These are phyloP conservation scores for Tetragnatha versicolor DNA, from an alignment of 1,140 invertebrate species.

Conservation along the genomic window DNA sequence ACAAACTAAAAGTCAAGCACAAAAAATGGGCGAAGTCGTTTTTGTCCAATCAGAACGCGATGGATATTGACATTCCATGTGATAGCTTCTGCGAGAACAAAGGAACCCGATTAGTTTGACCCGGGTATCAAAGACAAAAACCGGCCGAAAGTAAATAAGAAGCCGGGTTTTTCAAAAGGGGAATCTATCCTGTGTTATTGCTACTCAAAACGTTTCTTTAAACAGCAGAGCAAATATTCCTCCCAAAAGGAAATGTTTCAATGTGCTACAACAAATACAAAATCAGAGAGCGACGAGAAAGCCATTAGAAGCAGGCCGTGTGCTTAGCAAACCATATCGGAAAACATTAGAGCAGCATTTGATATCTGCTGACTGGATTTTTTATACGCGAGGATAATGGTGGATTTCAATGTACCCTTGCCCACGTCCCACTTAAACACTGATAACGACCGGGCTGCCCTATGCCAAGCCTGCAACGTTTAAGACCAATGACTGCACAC, in stretches of 20 bases:
- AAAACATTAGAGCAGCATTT: slow-evolving; percentile 42
- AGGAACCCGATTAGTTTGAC: too few relatives aligned
- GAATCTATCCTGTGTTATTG: slow-evolving; percentile 22
- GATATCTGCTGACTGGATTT: slow-evolving; percentile 17
- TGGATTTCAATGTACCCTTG: slow-evolving; percentile 33
- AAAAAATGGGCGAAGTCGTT: too few relatives aligned
- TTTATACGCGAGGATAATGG: slow-evolving; percentile 10
- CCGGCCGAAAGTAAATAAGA: background rate
- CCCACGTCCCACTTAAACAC: slow-evolving; percentile 35
- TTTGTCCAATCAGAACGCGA: too few relatives aligned
- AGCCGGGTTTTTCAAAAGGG: slow-evolving; percentile 6
- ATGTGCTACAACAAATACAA: slow-evolving; percentile 37
- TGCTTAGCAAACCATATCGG: slow-evolving; percentile 48
- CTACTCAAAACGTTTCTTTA: slow-evolving; percentile 23
- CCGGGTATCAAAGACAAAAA: background rate
- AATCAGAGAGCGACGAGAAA: slow-evolving; percentile 22
- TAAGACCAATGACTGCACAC: slow-evolving; percentile 33
- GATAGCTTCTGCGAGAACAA: too few relatives aligned
- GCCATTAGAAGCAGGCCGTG: slow-evolving; percentile 30
- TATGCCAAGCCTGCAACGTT: slow-evolving; percentile 15
- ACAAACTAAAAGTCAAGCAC: too few relatives aligned
- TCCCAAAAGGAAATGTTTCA: slow-evolving; percentile 32
- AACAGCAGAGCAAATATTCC: slow-evolving; percentile 18
- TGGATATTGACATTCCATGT: too few relatives aligned
- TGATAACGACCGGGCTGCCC: slow-evolving; percentile 10